Base-by-base conservation (phyloP, 2,888 invertebrate genomes). In the Drosophila monieri region DNA sequence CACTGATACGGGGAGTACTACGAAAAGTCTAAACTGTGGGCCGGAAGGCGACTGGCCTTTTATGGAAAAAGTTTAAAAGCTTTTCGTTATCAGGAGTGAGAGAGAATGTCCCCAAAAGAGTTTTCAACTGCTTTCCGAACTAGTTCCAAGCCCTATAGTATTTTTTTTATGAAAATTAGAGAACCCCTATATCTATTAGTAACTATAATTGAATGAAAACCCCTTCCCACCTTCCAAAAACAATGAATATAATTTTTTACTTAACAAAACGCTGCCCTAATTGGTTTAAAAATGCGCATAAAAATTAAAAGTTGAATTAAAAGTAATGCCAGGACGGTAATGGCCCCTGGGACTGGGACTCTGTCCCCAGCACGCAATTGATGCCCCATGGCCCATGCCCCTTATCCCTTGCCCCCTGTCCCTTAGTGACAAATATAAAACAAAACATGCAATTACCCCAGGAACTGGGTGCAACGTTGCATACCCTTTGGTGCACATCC, bases 1-100 rank as follows among this genome's bases (percentile, higher is more conserved):
- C 4, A 32, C 32, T 35, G 35, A 35, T 14, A 35, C 35, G 35
- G 8, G n/a, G 32, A 21, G n/a, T 48, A 69, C 44, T 32, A 15
- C 15, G 14, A 49, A 23, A 46, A 27, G 18, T 55, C 35, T 71
- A 39, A 65, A 47, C 35, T 3, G 30, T 8, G 5, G 21, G 52
- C 70, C 61, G 10, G 66, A 56, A 65, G 39, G 32, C 35, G 12
- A 9, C 0, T 8, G 3, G 64, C 18, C 10, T 78, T 79, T 72
- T 83, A 81, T 67, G 69, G 27, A 10, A 23, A 35, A 6, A 5
- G 8, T 18, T 15, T 1, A 3, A 46, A 48, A 78, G 76, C 73
- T 70, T 80, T 64, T 6, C n/a, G 76, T 67, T 67, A 78, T 48
- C 51, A 41, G 14, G 12, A 3, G 1, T 0, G 14, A 41, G 62